These are phyloP conservation scores for Agonopterix alstromeriana DNA, from an alignment of 2,888 invertebrate genomes.

Conservation along the genomic window DNA sequence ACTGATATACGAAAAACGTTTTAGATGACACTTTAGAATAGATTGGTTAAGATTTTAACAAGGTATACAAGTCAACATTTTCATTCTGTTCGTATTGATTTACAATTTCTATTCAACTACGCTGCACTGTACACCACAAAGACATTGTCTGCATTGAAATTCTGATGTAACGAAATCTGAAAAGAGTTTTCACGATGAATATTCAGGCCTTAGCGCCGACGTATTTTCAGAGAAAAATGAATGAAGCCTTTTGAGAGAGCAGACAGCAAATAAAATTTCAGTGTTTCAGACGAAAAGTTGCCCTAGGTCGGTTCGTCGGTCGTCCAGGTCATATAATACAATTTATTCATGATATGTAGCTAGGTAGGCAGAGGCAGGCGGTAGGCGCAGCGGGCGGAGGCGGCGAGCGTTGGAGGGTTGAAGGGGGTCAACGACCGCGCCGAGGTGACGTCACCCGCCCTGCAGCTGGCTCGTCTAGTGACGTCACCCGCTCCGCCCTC, in stretches of 20 bases:
- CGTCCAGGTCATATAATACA: slow-evolving; percentile 41
- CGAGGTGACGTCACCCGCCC: slow-evolving; percentile 70
- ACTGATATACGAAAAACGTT: no score
- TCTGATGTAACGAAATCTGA: no score
- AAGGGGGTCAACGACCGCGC: slow-evolving; percentile 58
- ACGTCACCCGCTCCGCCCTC: slow-evolving; percentile 56
- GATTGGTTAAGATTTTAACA: no score
- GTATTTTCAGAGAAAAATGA: no score
- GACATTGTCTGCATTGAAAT: no score
- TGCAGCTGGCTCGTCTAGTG: slow-evolving; percentile 70
- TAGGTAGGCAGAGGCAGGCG: slow-evolving; percentile 23
- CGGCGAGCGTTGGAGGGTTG: slow-evolving; percentile 44
- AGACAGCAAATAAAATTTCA: slow-evolving; percentile 9
- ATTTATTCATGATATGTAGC: slow-evolving; percentile 53
- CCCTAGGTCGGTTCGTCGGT: slow-evolving; percentile 54
- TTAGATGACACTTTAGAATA: no score
- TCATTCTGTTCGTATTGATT: no score
- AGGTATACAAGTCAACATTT: no score
- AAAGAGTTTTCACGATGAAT: no score
- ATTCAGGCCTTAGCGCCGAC: no score
- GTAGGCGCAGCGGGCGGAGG: slow-evolving; percentile 37
- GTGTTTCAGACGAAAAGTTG: slow-evolving; percentile 44
- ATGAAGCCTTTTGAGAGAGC: slow-evolving; percentile 1
- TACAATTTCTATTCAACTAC: no score
- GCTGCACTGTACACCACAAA: no score